Evolutionary conservation across 2,113 vertebrate species (phyloP).

Genomic region (Esox niger): DNA sequence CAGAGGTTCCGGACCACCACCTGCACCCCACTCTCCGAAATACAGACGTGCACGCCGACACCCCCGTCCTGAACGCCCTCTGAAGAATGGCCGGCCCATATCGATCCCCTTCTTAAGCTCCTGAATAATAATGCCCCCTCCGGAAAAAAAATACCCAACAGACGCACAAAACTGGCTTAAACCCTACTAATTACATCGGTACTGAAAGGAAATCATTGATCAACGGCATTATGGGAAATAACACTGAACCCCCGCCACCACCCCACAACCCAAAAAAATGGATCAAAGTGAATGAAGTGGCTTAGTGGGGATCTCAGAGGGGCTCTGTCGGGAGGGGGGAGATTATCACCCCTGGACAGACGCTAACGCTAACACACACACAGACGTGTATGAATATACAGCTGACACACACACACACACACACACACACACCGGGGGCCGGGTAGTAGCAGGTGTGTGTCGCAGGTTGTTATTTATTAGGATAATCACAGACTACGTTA

Average conservation of each 20-base stretch:
- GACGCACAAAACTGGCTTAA: constrained; percentile 72
- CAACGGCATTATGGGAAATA: constrained; percentile 85
- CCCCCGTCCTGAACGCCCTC: constrained; percentile 32
- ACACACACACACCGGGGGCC: constrained; percentile 19
- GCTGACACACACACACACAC: constrained; percentile 11
- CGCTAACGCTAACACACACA: constrained; percentile 14
- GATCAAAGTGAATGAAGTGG: constrained; percentile 83
- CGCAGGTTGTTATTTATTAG: no score
- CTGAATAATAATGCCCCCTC: constrained; percentile 69
- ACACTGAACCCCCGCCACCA: constrained; percentile 79
- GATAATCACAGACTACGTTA: no score
- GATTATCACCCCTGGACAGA: constrained; percentile 70
- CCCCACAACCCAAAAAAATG: no score
- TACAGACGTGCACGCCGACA: constrained; percentile 1
- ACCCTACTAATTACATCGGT: constrained; percentile 86
- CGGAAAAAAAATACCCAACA: constrained; percentile 55
- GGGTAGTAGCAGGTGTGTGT: no score
- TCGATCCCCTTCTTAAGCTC: constrained; percentile 81
- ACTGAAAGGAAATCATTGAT: constrained; percentile 92
- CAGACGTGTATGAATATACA: not conserved
- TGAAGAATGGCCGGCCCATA: constrained; percentile 70
- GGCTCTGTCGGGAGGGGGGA: constrained; percentile 58
- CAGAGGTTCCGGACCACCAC: constrained; percentile 6
- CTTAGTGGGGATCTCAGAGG: constrained; percentile 73
- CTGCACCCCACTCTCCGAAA: not conserved